Base-by-base conservation (phyloP, 1,140 invertebrate species). In the Drosophila persimilis region DNA sequence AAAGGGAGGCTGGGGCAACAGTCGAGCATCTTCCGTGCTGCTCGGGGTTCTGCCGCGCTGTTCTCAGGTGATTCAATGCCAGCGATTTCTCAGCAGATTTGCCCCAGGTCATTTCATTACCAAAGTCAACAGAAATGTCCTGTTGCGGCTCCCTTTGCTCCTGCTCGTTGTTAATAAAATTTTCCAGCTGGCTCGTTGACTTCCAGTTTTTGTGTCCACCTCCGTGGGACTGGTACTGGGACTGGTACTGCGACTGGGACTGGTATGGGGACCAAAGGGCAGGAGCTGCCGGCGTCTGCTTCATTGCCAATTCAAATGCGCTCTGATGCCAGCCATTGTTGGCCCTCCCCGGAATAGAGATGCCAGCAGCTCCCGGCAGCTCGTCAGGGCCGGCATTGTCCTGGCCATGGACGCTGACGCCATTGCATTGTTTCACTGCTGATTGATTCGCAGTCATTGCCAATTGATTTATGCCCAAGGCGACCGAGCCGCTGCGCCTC, bases 101-200 rank as follows among this genome's bases (percentile, higher is more conserved):
- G 84, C 84, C 69, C 76, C 85, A 66, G 79, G 84, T 84, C 64
- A 80, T 89, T 88, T 88, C 84, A 88, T 88, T 88, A 88, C 72
- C 72, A 88, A 77, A 79, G 83, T 88, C 84, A 83, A 83, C 83
- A 88, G 52, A 47, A 64, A 62, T 57, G 45, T 76, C 71, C 76
- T 83, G 79, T 24, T 60, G 51, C 24, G 4, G 5, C 43, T 67
- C 41, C 46, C 17, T 43, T 47, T 72, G 41, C 45, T 58, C 39
- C 43, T 66, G 73, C 60, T 63, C 60, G 53, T 62, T 86, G 75
- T 83, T 88, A 88, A 88, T 88, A 88, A 72, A 78, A 88, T 88
- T 88, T 83, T 89, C 84, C 73, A 77, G 72, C 51, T 88, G 78
- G 71, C 56, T 86, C 71, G 62, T 75, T 60, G 78, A 69, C 54